Evolutionary conservation across 2,113 vertebrate species (phyloP).

Genomic region (Macquaria ambigua): DNA sequence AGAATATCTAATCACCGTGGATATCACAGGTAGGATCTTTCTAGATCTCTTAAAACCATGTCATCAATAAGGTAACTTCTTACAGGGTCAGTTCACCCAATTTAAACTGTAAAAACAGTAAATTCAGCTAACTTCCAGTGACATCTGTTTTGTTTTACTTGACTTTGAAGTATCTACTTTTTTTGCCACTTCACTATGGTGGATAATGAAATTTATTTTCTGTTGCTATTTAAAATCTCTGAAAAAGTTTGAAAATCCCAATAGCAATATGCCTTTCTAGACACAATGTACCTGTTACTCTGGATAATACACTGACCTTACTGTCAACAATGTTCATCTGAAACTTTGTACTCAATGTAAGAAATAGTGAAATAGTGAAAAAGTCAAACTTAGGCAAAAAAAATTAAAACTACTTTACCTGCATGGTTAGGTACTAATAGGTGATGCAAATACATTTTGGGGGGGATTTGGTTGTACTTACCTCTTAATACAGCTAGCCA

Average conservation of each 20-base stretch:
- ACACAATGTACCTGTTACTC: neutral
- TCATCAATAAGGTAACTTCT: neutral
- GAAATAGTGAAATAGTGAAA: neutral
- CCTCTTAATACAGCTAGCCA: neutral
- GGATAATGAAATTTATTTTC: neutral
- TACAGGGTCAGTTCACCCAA: neutral
- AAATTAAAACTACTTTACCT: neutral
- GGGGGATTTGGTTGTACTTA: neutral
- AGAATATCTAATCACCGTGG: neutral
- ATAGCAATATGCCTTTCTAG: neutral
- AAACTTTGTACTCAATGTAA: neutral
- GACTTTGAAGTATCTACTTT: neutral
- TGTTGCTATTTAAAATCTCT: too few relatives aligned
- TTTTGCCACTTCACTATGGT: neutral
- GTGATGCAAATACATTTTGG: neutral
- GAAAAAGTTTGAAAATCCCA: too few relatives aligned
- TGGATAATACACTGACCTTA: neutral
- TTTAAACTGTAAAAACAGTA: neutral
- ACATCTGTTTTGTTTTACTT: neutral
- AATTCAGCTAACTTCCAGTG: neutral
- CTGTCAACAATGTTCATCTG: neutral
- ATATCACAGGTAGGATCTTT: constrained; percentile 66
- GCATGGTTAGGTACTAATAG: neutral
- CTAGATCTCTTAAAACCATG: neutral
- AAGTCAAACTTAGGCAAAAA: neutral